Evolutionary conservation across 2,888 invertebrate genomes (phyloP), one percentile per base, ranked within the genome.

Genomic region (Megaustenia siamemsis): DNA sequence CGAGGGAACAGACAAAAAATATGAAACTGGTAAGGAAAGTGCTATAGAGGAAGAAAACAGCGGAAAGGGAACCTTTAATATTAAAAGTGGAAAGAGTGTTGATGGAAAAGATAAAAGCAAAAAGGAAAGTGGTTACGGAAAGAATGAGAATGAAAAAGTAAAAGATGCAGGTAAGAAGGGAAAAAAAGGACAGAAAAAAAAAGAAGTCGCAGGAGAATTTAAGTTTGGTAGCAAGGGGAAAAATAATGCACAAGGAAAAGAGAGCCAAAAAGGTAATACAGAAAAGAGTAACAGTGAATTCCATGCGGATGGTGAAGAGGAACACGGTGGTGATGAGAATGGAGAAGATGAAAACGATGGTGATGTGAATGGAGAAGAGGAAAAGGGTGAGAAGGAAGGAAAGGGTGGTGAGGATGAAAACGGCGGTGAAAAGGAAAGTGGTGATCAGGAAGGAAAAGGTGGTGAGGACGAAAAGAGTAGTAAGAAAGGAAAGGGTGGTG

Each of bases 271-370:
- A 66, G 32, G 66, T 24, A 38, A 63, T 24, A 38, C 63, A 40
- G 79, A 66, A 49, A 38, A 66, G n/a, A 66, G 40, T 24, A 15
- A 79, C 8, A 40, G 40, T 35, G 63, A 18, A 77, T 32, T 66
- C 28, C 43, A 66, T 24, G 63, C 63, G n/a, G 79, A 56, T 35
- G 79, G 40, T n/a, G 63, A 28, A 40, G 32, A 79, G 40, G 66
- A 38, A 53, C 28, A 79, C 35, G 63, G 40, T 15, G 38, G n/a
- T 35, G 79, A 66, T 6, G 79, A 79, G 12, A 6, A 79, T 32
- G 60, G 32, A 77, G 53, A 35, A 60, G 77, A 77, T 35, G 77
- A 56, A 56, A 32, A 77, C 18, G 53, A 77, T 28, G 35, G n/a
- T 28, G 77, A 60, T 28, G 60, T 35, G 45, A n/a, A 75, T 10